Evolutionary conservation across 2,888 invertebrate species (phyloP).

Genomic region (Cosmia pyralina): DNA sequence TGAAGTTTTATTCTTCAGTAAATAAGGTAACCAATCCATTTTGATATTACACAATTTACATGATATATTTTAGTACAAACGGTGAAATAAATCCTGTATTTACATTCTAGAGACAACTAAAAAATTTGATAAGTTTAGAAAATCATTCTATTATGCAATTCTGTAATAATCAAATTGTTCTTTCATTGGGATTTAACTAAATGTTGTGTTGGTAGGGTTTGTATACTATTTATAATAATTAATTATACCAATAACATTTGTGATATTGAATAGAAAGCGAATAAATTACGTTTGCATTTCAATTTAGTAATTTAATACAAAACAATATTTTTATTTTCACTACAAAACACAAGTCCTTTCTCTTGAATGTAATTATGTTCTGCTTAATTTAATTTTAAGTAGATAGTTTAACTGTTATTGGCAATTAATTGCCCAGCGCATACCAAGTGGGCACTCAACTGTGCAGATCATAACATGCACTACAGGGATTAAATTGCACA

Average conservation of each 20-base stretch:
- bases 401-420: conserved; percentile 48
- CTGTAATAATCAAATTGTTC: conserved; percentile 35
- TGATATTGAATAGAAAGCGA: conserved; percentile 56
- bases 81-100: conserved; percentile 47
- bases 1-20: conserved; percentile 89
- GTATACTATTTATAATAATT: conserved; percentile 50
- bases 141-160: conserved; percentile 28
- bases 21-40: conserved; percentile 80
- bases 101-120: conserved; percentile 37
- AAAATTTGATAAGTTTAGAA: conserved; percentile 17
- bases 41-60: conserved; percentile 62
- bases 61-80: conserved; percentile 59
- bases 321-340: conserved; percentile 25
- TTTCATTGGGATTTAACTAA: conserved; percentile 36
- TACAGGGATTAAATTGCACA: conserved; percentile 62
- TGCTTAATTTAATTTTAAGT: conserved; percentile 33
- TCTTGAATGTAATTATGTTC: conserved; percentile 23
- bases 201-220: conserved; percentile 49
- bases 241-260: conserved; percentile 41
- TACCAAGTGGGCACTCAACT: conserved; percentile 68
- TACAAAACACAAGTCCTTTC: conserved; percentile 30
- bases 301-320: conserved; percentile 39
- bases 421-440: conserved; percentile 53
- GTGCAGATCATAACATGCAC: conserved; percentile 65
- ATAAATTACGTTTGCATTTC: conserved; percentile 45